These are phyloP conservation scores for Cathartes aura DNA, from an alignment of 2,113 vertebrate species.

Conservation along the genomic window DNA sequence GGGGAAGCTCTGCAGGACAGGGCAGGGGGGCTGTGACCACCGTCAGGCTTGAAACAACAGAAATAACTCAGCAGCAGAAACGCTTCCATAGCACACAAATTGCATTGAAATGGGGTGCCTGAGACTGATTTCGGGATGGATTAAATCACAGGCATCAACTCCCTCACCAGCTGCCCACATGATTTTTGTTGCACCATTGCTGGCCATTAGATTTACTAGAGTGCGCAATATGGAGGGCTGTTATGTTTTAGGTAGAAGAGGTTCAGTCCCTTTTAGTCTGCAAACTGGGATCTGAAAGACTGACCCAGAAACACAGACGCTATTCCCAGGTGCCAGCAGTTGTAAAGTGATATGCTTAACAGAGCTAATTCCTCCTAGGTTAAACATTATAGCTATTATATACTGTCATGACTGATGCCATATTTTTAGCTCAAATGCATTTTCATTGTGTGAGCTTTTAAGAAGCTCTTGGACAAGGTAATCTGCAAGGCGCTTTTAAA, in stretches of 20 bases:
- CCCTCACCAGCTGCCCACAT: accelerated
- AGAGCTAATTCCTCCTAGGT: neutral
- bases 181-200: neutral
- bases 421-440: constrained; percentile 22
- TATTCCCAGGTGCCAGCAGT: neutral
- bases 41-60: neutral
- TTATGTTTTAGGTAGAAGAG: neutral
- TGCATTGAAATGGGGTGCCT: neutral
- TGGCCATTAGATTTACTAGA: neutral
- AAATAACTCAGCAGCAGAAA: neutral
- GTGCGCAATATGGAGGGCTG: neutral
- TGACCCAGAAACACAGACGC: neutral
- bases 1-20: neutral
- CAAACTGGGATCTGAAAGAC: neutral
- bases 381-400: neutral
- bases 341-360: neutral
- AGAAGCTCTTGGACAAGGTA: constrained; percentile 2
- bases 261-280: neutral
- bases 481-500: constrained; percentile 8
- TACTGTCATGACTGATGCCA: neutral
- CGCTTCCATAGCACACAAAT: neutral
- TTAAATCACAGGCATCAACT: neutral
- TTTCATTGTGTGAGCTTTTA: neutral
- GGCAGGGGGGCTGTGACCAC: neutral
- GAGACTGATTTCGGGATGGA: neutral